phyloP scores from a whole-genome alignment of 2,888 invertebrate genomes.

The Ennomos quercinarius region DNA sequence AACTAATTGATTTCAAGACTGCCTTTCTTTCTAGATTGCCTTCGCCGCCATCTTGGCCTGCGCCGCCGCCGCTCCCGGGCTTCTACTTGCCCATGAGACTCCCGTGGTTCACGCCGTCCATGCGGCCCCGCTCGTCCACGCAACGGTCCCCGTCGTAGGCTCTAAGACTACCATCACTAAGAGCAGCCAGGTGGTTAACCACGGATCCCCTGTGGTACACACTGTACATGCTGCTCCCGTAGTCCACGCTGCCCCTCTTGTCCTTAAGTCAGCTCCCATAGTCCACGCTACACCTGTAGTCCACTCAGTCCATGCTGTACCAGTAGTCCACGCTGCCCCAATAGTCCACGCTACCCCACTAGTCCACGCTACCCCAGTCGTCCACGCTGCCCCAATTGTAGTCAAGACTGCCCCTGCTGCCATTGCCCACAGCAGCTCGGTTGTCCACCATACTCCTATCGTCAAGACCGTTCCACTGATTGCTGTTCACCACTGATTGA shows the following conservation, averaged over 20 bases:
- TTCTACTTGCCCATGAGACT: constrained; percentile 65
- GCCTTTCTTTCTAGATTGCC: constrained; percentile 68
- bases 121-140: constrained; percentile 61
- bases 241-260: constrained; percentile 57
- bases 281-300: constrained; percentile 56
- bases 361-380: constrained; percentile 54
- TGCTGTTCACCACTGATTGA: constrained; percentile 67
- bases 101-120: constrained; percentile 62
- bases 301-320: constrained; percentile 47
- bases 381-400: constrained; percentile 60
- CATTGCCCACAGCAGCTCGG: constrained; percentile 72
- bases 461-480: constrained; percentile 69
- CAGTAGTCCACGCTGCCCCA: constrained; percentile 61
- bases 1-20: no score
- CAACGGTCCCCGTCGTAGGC: constrained; percentile 64
- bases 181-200: constrained; percentile 79
- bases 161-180: constrained; percentile 78
- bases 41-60: constrained; percentile 81
- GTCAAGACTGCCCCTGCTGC: constrained; percentile 73
- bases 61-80: constrained; percentile 77
- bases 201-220: constrained; percentile 68
- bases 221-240: constrained; percentile 48
- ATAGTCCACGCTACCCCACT: constrained; percentile 53
- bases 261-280: constrained; percentile 52
- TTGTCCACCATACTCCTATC: constrained; percentile 67